Conservation (phyloP, 1,140 invertebrate species). For the Oreohelix idahoensis region DNA sequence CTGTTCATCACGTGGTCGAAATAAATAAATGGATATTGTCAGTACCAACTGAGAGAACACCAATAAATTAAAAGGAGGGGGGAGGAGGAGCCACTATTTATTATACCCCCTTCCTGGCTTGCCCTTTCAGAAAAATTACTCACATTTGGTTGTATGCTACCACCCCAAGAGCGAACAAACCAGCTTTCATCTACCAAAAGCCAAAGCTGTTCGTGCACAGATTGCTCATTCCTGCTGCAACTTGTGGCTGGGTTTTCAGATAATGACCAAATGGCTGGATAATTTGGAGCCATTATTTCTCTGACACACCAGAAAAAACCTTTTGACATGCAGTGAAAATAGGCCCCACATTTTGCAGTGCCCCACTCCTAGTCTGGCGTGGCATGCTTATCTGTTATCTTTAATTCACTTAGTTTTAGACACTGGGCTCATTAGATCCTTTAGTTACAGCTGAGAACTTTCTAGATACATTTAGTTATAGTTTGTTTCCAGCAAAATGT, state of each 20-base stretch:
- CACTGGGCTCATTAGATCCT: not conserved
- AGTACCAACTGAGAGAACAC: not conserved
- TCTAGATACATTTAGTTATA: not conserved
- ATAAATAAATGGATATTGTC: not conserved
- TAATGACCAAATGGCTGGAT: slow-evolving; percentile 14
- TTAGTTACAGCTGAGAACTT: not conserved
- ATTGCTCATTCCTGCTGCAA: not conserved
- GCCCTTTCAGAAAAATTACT: slow-evolving; percentile 12
- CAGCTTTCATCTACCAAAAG: not conserved
- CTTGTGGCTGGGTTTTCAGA: not conserved
- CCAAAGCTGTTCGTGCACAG: slow-evolving; percentile 3
- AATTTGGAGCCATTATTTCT: not conserved
- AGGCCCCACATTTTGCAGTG: not conserved
- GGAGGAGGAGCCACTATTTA: not conserved
- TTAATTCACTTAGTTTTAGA: not conserved
- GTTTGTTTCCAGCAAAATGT: not conserved
- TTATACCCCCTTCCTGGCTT: not conserved
- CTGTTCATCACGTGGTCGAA: not conserved
- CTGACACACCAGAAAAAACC: not conserved
- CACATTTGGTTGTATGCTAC: not conserved
- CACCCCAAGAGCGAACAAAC: not conserved
- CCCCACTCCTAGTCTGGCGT: not conserved
- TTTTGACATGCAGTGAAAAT: not conserved
- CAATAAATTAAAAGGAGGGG: not conserved
- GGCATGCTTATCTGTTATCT: not conserved